Conservation (phyloP, 2,113 vertebrate species). For the Cinclus mexicanus region DNA sequence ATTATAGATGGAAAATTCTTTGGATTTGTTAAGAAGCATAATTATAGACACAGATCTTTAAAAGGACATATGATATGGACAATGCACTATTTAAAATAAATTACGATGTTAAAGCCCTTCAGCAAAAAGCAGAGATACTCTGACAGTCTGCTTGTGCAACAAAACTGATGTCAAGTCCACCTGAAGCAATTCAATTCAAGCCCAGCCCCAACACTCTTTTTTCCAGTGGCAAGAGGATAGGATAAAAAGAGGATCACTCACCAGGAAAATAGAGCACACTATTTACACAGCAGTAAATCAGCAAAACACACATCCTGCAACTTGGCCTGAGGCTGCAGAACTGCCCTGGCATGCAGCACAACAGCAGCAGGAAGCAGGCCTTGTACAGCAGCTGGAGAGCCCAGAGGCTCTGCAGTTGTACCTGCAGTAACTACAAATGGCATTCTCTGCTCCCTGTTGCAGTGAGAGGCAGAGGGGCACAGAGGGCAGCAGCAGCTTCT, state of each 20-base stretch:
- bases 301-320: neutral
- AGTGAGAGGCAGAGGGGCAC: neutral
- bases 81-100: neutral
- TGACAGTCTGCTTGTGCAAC: neutral
- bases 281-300: neutral
- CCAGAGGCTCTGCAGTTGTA: neutral
- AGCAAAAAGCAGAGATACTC: neutral
- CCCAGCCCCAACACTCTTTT: neutral
- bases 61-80: neutral
- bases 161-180: neutral
- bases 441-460: neutral
- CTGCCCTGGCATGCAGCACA: neutral
- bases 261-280: neutral
- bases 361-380: neutral
- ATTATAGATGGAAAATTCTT: neutral
- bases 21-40: neutral
- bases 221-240: neutral
- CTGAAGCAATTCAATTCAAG: neutral
- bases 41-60: neutral
- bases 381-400: neutral
- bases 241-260: neutral
- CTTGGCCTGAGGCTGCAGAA: neutral
- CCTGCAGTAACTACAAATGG: fast-evolving
- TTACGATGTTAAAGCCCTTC: neutral
- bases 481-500: neutral